phyloP scores from a whole-genome alignment of 2,888 invertebrate genomes.

The Heterodera filipjevi region DNA sequence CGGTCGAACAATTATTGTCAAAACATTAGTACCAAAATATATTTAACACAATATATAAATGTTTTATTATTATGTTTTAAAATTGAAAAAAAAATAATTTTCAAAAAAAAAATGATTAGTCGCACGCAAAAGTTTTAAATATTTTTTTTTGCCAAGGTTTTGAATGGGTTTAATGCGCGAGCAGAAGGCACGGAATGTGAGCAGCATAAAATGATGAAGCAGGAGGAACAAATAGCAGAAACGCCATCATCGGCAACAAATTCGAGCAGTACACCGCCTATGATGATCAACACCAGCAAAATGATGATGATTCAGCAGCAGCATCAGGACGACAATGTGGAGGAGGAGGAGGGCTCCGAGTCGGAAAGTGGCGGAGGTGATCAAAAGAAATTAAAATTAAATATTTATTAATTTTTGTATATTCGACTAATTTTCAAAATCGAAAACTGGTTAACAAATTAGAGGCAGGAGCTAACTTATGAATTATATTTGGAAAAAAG shows the following conservation, averaged over 20 bases:
- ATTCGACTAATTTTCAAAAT: no score
- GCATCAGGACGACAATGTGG: not conserved
- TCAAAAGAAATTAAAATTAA: not conserved
- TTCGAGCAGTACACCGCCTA: conserved; percentile 1
- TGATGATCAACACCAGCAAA: not conserved
- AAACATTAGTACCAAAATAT: not conserved
- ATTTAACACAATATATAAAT: not conserved
- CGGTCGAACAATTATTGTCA: not conserved
- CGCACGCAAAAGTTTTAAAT: no score
- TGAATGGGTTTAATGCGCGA: not conserved
- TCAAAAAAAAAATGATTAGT: no score
- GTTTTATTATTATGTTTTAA: not conserved
- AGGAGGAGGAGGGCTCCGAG: conserved; percentile 17
- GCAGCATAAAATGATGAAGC: not conserved
- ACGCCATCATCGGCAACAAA: not conserved
- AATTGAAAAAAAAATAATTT: no score
- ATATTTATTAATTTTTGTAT: no score
- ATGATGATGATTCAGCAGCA: no score
- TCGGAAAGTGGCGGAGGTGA: not conserved
- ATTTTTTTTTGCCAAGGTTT: not conserved
- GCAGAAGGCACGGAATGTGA: not conserved
- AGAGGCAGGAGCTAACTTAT: no score
- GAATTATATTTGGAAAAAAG: no score
- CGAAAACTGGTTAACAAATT: no score
- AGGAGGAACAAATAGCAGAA: not conserved